phyloP scores from a whole-genome alignment of 2,797 vertebrate genomes.

The Danio choprae region DNA sequence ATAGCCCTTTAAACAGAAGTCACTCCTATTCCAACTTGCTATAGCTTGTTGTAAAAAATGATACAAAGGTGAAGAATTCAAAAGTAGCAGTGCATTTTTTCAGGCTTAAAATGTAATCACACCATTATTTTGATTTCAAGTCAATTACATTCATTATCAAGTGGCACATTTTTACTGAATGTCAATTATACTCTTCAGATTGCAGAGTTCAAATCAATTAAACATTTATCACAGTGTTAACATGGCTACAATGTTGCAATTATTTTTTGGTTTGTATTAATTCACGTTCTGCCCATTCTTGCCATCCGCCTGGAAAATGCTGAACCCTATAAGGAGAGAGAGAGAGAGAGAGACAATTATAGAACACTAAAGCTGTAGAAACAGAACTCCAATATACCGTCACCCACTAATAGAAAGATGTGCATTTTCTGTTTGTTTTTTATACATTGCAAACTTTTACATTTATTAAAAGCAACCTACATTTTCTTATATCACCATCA shows the following conservation, averaged over 20 bases:
- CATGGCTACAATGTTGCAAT: conserved; percentile 2
- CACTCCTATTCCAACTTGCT: neutral
- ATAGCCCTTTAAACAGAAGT: conserved; percentile 7
- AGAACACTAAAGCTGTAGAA: neutral
- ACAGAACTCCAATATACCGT: neutral
- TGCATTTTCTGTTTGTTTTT: neutral
- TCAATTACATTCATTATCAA: neutral
- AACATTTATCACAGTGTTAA: conserved; percentile 64
- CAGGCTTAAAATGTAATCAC: conserved; percentile 10
- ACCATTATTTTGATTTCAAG: neutral
- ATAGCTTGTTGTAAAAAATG: neutral
- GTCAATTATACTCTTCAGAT: neutral
- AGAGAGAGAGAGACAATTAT: conserved; percentile 21
- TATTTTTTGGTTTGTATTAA: conserved; percentile 68
- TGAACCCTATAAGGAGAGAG: conserved; percentile 79
- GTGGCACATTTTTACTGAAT: conserved; percentile 5
- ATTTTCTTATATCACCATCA: too few relatives aligned
- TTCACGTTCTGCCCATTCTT: conserved; percentile 88
- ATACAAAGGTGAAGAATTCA: neutral
- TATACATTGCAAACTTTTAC: too few relatives aligned
- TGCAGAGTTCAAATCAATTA: neutral
- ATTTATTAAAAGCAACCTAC: too few relatives aligned
- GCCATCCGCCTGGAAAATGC: conserved; percentile 90
- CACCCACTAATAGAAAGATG: neutral
- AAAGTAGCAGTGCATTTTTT: neutral